A percentile compares a stretch with the other conserved stretches of the same genome.
Conservation (phyloP, 2,888 invertebrate genomes). For the Lampropteryx suffumata region DNA sequence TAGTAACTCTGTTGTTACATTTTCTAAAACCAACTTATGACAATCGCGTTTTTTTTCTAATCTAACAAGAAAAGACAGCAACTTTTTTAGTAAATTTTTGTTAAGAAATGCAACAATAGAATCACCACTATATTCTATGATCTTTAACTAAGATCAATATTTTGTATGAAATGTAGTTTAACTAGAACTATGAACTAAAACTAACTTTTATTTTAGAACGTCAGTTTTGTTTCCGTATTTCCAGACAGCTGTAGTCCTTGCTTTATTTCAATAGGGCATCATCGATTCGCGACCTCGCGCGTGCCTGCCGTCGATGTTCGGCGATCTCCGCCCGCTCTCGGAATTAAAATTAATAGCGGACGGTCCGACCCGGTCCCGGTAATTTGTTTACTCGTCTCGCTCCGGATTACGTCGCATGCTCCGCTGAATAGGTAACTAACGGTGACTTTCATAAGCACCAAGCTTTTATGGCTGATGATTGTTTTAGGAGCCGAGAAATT, state of each 20-base stretch:
- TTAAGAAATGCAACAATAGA: too few species aligned
- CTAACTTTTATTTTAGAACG: too few species aligned
- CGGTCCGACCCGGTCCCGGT: conserved; percentile 64
- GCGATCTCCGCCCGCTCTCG: conserved; percentile 72
- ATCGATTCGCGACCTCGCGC: conserved; percentile 47
- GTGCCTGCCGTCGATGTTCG: conserved; percentile 69
- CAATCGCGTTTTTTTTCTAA: too few species aligned
- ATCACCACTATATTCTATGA: too few species aligned
- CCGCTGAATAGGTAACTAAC: conserved; percentile 74
- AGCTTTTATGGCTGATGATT: conserved; percentile 32
- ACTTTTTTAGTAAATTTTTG: too few species aligned
- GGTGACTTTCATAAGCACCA: conserved; percentile 58
- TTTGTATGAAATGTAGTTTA: too few species aligned
- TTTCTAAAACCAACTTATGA: too few species aligned
- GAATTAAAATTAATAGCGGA: conserved; percentile 82
- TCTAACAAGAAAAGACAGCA: too few species aligned
- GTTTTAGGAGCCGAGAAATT: conserved; percentile 26
- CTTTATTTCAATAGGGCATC: conserved; percentile 19
- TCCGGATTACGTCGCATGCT: conserved; percentile 77
- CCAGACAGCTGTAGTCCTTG: conserved; percentile 11
- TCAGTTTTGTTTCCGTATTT: conserved; percentile 4
- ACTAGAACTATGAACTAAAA: too few species aligned
- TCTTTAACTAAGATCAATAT: too few species aligned
- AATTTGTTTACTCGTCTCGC: conserved; percentile 80
- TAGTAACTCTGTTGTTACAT: too few species aligned